A percentile compares a stretch with the other conserved stretches of the same genome.
These are phyloP conservation scores for Gallinago media DNA, from an alignment of 2,113 vertebrate genomes.

Conservation along the genomic window DNA sequence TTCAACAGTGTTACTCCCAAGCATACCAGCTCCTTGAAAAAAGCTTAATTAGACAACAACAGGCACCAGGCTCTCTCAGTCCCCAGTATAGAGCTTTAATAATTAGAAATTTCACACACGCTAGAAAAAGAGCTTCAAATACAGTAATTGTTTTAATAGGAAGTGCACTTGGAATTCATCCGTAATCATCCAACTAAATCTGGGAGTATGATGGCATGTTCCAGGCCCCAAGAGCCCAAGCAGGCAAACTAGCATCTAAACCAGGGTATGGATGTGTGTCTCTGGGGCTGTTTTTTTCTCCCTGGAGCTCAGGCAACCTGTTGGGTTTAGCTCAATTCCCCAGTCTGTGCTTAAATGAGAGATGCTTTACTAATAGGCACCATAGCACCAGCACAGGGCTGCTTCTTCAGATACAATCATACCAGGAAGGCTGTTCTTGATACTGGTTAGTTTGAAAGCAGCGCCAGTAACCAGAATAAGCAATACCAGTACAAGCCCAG, in stretches of 20 bases:
- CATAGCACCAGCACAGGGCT: not conserved
- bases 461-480: fast-evolving
- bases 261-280: not conserved
- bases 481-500: not conserved
- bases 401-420: not conserved
- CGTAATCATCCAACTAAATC: not conserved
- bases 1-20: not conserved
- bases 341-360: not conserved
- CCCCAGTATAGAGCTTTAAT: not conserved
- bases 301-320: not conserved
- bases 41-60: slow-evolving; percentile 41
- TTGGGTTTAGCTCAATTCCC: not conserved
- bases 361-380: not conserved
- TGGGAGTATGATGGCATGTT: fast-evolving
- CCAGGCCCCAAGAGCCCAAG: not conserved
- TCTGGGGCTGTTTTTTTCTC: not conserved
- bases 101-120: slow-evolving; percentile 43
- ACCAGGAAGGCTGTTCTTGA: not conserved
- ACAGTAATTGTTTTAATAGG: slow-evolving; percentile 34
- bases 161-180: slow-evolving; percentile 26
- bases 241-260: not conserved
- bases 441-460: not conserved
- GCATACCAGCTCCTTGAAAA: not conserved
- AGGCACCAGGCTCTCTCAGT: not conserved
- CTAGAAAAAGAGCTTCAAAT: slow-evolving; percentile 14